Evolutionary conservation across 2,113 vertebrate species (phyloP).

Genomic region (Hydrolagus affinis): DNA sequence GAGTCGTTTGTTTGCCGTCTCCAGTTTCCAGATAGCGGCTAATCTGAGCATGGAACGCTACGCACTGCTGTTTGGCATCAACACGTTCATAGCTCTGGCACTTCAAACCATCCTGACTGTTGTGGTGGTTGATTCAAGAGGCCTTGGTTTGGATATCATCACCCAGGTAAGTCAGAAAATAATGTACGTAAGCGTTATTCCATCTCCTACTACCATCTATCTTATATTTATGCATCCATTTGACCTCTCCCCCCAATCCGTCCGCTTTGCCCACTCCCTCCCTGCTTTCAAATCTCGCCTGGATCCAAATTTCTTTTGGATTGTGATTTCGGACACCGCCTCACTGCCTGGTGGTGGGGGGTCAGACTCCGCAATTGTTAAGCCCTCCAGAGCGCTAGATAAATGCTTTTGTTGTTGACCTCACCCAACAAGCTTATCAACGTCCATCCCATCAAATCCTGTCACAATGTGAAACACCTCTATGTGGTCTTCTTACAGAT

Average conservation of each 20-base stretch:
- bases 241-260: neutral
- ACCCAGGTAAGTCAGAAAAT: slow-evolving; percentile 46
- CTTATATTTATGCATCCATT: too few species aligned
- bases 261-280: neutral
- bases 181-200: neutral
- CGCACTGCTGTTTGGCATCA: slow-evolving; percentile 56
- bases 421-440: too few species aligned
- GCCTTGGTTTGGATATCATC: slow-evolving; percentile 51
- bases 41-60: slow-evolving; percentile 58
- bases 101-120: slow-evolving; percentile 55
- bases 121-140: slow-evolving; percentile 48
- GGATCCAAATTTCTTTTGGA: neutral
- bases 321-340: neutral
- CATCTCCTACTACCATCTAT: too few species aligned
- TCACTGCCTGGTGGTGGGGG: too few species aligned
- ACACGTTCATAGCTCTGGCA: slow-evolving; percentile 51
- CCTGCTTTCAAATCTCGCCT: neutral
- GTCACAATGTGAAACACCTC: too few species aligned
- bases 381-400: too few species aligned
- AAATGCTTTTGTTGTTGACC: too few species aligned
- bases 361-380: too few species aligned
- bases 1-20: neutral
- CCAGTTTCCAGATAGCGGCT: slow-evolving; percentile 57
- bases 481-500: too few species aligned
- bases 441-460: too few species aligned